These are phyloP conservation scores for Parasteatoda lunata DNA, from an alignment of 2,888 invertebrate genomes.

Conservation along the genomic window DNA sequence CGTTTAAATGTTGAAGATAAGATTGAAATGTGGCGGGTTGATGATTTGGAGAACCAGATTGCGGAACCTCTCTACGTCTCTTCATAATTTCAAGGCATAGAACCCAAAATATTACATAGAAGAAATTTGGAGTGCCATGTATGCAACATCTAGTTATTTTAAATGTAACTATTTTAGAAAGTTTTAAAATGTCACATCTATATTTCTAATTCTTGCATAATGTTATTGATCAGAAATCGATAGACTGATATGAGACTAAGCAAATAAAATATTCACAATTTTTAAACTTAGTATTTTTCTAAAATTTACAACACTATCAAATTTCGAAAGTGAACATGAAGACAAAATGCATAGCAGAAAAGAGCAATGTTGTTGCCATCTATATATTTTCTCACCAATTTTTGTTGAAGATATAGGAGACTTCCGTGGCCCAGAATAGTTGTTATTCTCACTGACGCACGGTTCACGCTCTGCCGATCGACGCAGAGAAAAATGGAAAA, in stretches of 20 bases:
- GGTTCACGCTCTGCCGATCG: too few relatives aligned
- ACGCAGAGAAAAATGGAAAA: too few relatives aligned
- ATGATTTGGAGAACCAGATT: constrained; percentile 22
- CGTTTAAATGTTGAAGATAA: constrained; percentile 55
- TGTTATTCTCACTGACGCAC: too few relatives aligned
- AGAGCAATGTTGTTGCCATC: constrained; percentile 7
- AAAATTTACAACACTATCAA: not conserved
- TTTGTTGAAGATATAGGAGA: too few relatives aligned
- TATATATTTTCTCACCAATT: too few relatives aligned
- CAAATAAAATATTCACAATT: too few relatives aligned
- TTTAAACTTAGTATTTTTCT: not conserved
- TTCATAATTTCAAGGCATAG: constrained; percentile 51
- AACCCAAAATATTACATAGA: not conserved
- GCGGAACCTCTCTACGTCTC: constrained; percentile 52
- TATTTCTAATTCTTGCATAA: too few relatives aligned
- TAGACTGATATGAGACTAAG: too few relatives aligned
- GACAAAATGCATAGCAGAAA: constrained; percentile 4
- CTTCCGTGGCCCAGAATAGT: too few relatives aligned
- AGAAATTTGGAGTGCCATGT: not conserved
- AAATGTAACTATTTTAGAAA: too few relatives aligned
- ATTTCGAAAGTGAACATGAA: constrained; percentile 40
- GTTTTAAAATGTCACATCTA: too few relatives aligned
- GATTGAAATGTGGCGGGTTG: constrained; percentile 52
- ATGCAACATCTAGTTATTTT: not conserved
- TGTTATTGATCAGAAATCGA: too few relatives aligned